Evolutionary conservation across 1,140 invertebrate species (phyloP).

Genomic region (Oncopeltus fasciatus): DNA sequence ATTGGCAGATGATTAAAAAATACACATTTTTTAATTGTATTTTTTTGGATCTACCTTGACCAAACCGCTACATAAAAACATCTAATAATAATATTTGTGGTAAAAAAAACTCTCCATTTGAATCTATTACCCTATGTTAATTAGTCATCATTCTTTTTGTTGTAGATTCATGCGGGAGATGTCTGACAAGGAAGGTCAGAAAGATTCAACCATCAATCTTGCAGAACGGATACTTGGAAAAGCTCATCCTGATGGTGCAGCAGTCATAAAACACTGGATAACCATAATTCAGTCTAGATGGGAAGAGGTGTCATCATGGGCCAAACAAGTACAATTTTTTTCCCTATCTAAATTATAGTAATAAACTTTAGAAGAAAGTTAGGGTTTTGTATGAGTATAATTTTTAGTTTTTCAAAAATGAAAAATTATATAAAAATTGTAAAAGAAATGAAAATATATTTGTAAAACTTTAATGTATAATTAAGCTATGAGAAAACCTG

Average conservation of each 20-base stretch:
- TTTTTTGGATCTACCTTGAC: too few relatives aligned
- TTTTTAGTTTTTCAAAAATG: too few relatives aligned
- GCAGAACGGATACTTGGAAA: conserved; percentile 78
- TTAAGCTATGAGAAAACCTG: too few relatives aligned
- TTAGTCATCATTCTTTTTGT: too few relatives aligned
- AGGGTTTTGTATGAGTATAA: not conserved
- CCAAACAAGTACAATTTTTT: conserved; percentile 27
- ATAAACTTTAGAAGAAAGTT: not conserved
- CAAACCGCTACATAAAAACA: too few relatives aligned
- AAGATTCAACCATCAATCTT: conserved; percentile 72
- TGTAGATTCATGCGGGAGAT: conserved; percentile 74
- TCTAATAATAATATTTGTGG: too few relatives aligned
- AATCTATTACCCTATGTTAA: not conserved
- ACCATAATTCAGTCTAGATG: conserved; percentile 92
- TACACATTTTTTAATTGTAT: too few relatives aligned
- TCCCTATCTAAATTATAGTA: not conserved
- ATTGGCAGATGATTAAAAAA: too few relatives aligned
- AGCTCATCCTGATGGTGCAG: conserved; percentile 84
- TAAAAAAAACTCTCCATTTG: too few relatives aligned
- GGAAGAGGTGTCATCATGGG: conserved; percentile 64
- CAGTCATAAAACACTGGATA: conserved; percentile 94
- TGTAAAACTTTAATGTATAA: too few relatives aligned
- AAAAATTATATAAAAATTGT: too few relatives aligned
- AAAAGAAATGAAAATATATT: too few relatives aligned
- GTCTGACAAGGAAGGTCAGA: conserved; percentile 66